Percentiles rank a stretch among this genome's conserved stretches.
These are phyloP conservation scores for Campoplex nolae DNA, from an alignment of 2,888 invertebrate species.

Conservation along the genomic window DNA sequence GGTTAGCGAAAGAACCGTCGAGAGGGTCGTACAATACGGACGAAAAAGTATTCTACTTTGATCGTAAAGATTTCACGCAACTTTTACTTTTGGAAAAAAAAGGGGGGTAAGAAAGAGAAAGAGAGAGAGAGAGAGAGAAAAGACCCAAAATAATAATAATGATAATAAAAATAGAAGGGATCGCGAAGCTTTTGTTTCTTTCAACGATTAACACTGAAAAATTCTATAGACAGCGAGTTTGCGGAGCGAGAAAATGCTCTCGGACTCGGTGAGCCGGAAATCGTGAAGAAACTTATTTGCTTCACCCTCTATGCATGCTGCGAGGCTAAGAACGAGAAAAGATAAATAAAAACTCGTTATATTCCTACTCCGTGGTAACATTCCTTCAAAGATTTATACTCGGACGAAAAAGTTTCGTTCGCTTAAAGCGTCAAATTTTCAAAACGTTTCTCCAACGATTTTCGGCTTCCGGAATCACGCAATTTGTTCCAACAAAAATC, in stretches of 20 bases:
- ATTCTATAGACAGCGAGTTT: constrained; percentile 47
- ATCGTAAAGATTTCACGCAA: constrained; percentile 64
- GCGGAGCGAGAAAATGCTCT: constrained; percentile 24
- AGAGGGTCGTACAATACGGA: constrained; percentile 37
- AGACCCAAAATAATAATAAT: not conserved
- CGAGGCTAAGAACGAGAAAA: too few species aligned
- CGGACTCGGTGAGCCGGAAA: constrained; percentile 19
- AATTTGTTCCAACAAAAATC: not conserved
- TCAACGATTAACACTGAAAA: constrained; percentile 52
- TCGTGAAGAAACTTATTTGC: not conserved
- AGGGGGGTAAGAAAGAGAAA: not conserved
- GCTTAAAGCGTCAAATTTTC: not conserved
- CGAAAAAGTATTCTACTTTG: constrained; percentile 59
- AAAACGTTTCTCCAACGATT: not conserved
- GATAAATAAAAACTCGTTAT: not conserved
- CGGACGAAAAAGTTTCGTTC: not conserved
- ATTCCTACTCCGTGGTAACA: not conserved
- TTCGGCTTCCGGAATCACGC: not conserved
- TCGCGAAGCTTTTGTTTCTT: constrained; percentile 52
- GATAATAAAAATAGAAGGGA: constrained; percentile 1
- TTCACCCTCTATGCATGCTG: not conserved
- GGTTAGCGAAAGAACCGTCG: constrained; percentile 26
- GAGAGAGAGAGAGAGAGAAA: not conserved
- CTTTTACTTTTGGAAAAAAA: constrained; percentile 49
- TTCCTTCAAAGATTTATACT: not conserved